Evolutionary conservation across 2,113 vertebrate species (phyloP), one percentile per base, ranked within the genome.

Genomic region (Choloepus hoffmanni): DNA sequence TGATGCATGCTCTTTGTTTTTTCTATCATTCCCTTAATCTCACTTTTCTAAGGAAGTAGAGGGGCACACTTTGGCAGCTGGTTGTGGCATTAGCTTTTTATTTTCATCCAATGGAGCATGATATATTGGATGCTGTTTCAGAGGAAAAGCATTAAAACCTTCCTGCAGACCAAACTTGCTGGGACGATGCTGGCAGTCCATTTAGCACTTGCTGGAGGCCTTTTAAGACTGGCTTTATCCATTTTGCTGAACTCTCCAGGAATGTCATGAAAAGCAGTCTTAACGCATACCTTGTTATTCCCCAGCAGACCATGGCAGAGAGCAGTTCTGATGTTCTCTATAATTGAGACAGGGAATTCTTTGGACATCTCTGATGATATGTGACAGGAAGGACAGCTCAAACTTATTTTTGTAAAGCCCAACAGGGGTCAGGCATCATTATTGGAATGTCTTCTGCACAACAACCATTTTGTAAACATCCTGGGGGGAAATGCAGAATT

Each of bases 211-310:
- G 13, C 28, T 92, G 50, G 67, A 68, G 65, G 85, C 28, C 68
- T 53, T 3, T 30, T 62, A 72, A 72, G 30, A 14, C 62, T 60
- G 70, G 48, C 40, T 89, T 93, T 93, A 73, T 94, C 88, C 67
- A 6, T 93, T 94, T 21, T 85, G 53, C 28, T 90, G 92, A 97
- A 79, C 85, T 96, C 81, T 87, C 55, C 68, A 33, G 96, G 93
- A 81, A 81, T 73, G 40, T 96, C n/a, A 36, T 33, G 70, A n/a
- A 83, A 89, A 73, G 62, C 79, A 48, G 33, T 60, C 58, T 60
- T 89, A 70, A 85, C 28, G 60, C 63, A 95, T 93, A 74, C 16
- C 14, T 50, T 85, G 65, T 85, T 94, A 85, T 85, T 94, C 94
- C 60, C 91, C 86, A n/a, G 65, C 24, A 84, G 90, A 90, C 79